A percentile compares a stretch with the other conserved stretches of the same genome.
Evolutionary conservation across 2,113 vertebrate species (phyloP).

Genomic region (Etheostoma spectabile): DNA sequence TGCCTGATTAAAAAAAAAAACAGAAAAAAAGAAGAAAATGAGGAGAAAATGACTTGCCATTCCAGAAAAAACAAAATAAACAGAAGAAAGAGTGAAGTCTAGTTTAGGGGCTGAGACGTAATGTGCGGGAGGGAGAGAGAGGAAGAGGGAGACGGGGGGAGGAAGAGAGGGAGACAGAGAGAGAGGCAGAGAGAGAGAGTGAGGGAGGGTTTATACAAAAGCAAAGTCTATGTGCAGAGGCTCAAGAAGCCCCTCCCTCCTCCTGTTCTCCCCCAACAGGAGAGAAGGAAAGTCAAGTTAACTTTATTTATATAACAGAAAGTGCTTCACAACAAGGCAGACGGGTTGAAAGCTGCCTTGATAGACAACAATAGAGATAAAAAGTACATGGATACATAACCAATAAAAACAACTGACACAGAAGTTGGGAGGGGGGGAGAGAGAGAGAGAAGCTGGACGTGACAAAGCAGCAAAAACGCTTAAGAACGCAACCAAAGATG

Average conservation of each 20-base stretch:
- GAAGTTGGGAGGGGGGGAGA: too few species aligned
- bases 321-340: too few species aligned
- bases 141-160: not conserved
- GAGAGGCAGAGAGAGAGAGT: constrained; percentile 5
- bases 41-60: constrained; percentile 65
- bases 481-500: too few species aligned
- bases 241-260: constrained; percentile 68
- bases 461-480: too few species aligned
- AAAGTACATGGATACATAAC: too few species aligned
- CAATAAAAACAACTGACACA: too few species aligned
- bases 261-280: constrained; percentile 69
- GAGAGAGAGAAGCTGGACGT: too few species aligned
- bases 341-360: too few species aligned
- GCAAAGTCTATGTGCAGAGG: constrained; percentile 68
- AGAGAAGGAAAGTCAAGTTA: not conserved
- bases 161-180: not conserved
- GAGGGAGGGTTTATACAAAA: constrained; percentile 50
- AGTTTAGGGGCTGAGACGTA: constrained; percentile 65
- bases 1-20: not conserved
- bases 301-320: too few species aligned
- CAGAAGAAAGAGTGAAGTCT: constrained; percentile 62
- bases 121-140: constrained; percentile 62
- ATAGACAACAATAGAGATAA: too few species aligned
- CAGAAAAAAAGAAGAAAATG: constrained; percentile 31
- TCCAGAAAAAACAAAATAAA: constrained; percentile 78